Conservation (phyloP, 2,888 invertebrate species). For the Drosophila flavopinicola region DNA sequence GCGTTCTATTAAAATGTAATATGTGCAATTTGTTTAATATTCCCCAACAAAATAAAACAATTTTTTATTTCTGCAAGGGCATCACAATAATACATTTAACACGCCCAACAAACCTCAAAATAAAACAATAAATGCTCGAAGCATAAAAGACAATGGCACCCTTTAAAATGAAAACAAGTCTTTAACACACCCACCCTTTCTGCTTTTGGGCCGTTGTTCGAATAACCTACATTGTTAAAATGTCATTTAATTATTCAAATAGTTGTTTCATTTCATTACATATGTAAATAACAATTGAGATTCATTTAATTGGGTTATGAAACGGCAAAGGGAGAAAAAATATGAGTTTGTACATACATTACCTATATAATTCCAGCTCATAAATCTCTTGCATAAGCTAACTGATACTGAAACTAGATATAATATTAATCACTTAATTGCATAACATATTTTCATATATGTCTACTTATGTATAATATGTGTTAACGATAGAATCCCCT, state of each 20-base stretch:
- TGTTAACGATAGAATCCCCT: too few relatives aligned
- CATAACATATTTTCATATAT: too few relatives aligned
- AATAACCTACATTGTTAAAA: constrained; percentile 45
- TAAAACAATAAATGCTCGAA: constrained; percentile 6
- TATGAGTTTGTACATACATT: too few relatives aligned
- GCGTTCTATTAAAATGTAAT: neutral
- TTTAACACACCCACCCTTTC: constrained; percentile 1
- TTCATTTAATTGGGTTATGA: constrained; percentile 1
- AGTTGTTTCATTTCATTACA: constrained; percentile 46
- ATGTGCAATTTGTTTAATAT: neutral
- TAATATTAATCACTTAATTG: too few relatives aligned
- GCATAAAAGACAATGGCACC: neutral
- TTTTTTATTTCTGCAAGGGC: constrained; percentile 22
- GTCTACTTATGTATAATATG: too few relatives aligned
- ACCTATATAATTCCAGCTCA: too few relatives aligned
- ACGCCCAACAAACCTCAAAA: constrained; percentile 4
- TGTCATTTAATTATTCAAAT: constrained; percentile 56
- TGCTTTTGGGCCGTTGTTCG: constrained; percentile 30
- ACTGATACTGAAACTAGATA: too few relatives aligned
- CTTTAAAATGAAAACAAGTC: constrained; percentile 9
- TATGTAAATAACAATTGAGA: constrained; percentile 39
- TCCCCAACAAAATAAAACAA: neutral
- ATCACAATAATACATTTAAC: neutral
- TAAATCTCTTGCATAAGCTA: too few relatives aligned
- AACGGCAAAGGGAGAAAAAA: neutral